Conservation (phyloP, 2,113 vertebrate species). For the Leptodactylus fuscus region DNA sequence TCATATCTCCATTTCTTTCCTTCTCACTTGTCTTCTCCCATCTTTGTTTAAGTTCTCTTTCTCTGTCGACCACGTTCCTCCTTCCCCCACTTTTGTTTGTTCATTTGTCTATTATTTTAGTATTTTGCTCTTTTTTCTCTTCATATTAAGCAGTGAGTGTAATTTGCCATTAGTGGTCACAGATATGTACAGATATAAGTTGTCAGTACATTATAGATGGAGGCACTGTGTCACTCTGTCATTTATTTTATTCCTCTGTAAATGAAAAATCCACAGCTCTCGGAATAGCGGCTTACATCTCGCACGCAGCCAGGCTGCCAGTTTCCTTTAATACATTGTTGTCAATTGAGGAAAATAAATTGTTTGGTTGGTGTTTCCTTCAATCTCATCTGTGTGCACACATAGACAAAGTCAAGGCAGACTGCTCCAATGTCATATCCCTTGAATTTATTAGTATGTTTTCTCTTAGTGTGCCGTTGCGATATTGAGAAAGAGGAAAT, state of each 20-base stretch:
- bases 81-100: no score
- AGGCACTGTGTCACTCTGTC: not conserved
- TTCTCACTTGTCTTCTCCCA: no score
- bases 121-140: no score
- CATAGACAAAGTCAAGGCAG: conserved; percentile 35
- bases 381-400: conserved; percentile 24
- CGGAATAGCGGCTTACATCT: conserved; percentile 31
- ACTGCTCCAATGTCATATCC: conserved; percentile 34
- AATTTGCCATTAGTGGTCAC: not conserved
- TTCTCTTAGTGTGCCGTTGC: not conserved
- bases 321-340: conserved; percentile 37
- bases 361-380: conserved; percentile 33
- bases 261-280: conserved; percentile 25
- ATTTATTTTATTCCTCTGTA: conserved; percentile 41
- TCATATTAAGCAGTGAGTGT: not conserved
- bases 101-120: not conserved
- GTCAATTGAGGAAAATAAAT: conserved; percentile 47
- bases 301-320: not conserved
- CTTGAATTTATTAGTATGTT: not conserved
- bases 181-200: conserved; percentile 12
- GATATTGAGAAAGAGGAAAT: not conserved
- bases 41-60: no score
- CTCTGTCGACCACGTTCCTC: no score
- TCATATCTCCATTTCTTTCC: no score
- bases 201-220: not conserved